phyloP scores from a whole-genome alignment of 2,888 invertebrate species.

The Athetis lepigone region DNA sequence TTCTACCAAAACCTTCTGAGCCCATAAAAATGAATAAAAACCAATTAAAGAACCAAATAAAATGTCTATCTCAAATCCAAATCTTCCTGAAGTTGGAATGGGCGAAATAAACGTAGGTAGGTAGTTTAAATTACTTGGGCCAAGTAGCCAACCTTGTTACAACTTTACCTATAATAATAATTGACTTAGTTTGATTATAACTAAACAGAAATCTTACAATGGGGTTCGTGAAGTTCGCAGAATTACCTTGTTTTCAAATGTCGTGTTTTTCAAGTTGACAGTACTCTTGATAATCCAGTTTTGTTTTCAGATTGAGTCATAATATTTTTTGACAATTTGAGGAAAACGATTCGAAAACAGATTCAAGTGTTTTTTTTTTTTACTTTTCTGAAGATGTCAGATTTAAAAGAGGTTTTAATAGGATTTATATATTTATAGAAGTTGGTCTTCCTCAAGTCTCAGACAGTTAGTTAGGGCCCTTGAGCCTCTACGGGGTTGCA shows the following conservation, averaged over 20 bases:
- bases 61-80: constrained; percentile 9
- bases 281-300: constrained; percentile 5
- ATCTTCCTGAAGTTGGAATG: constrained; percentile 20
- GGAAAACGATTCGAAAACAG: not conserved
- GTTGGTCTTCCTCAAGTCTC: no score
- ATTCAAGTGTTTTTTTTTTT: not conserved
- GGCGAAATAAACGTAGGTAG: constrained; percentile 10
- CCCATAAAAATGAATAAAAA: constrained; percentile 17
- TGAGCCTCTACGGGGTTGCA: no score
- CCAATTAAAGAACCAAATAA: constrained; percentile 20
- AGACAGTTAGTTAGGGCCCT: no score
- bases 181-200: constrained; percentile 58
- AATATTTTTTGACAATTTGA: not conserved
- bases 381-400: no score
- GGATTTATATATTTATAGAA: no score
- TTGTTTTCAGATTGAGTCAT: not conserved
- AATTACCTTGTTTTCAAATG: constrained; percentile 27
- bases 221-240: constrained; percentile 14
- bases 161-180: constrained; percentile 56
- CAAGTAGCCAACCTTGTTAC: constrained; percentile 36
- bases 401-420: no score
- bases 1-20: not conserved
- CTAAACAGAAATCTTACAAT: constrained; percentile 48
- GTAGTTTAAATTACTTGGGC: constrained; percentile 25
- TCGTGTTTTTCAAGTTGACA: constrained; percentile 8